phyloP scores from a whole-genome alignment of 1,140 invertebrate genomes.

The Drosophila takahashii region DNA sequence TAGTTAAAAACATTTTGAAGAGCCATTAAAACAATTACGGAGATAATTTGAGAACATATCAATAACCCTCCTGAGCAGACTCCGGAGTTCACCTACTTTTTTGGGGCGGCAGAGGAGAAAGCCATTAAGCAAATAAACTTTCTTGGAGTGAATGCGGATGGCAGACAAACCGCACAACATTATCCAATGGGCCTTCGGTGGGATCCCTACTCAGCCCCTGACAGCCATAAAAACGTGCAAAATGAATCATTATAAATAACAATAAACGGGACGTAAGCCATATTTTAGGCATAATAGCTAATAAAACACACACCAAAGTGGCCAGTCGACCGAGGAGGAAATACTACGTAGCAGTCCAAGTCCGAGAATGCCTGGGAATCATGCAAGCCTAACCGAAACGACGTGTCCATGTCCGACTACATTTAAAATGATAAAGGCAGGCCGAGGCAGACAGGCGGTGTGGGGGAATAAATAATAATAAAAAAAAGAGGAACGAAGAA shows the following conservation, averaged over 20 bases:
- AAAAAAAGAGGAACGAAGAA: not conserved
- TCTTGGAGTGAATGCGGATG: slow-evolving; percentile 35
- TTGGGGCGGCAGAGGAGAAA: not conserved
- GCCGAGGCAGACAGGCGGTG: slow-evolving; percentile 38
- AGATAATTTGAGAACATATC: slow-evolving; percentile 48
- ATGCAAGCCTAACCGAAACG: slow-evolving; percentile 71
- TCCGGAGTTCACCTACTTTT: not conserved
- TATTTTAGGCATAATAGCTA: slow-evolving; percentile 80
- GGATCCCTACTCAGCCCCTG: slow-evolving; percentile 51
- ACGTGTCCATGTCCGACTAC: slow-evolving; percentile 71
- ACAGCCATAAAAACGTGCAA: slow-evolving; percentile 77
- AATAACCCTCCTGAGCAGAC: slow-evolving; percentile 17
- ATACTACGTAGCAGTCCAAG: not conserved
- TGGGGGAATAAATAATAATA: slow-evolving; percentile 14
- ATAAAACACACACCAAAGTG: slow-evolving; percentile 78
- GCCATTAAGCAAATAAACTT: slow-evolving; percentile 54
- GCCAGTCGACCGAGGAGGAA: slow-evolving; percentile 18
- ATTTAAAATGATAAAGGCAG: slow-evolving; percentile 75
- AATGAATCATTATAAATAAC: slow-evolving; percentile 81
- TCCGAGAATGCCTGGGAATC: slow-evolving; percentile 53
- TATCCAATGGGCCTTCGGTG: slow-evolving; percentile 34
- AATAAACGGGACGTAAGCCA: slow-evolving; percentile 79
- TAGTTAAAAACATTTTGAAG: slow-evolving; percentile 12
- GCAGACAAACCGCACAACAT: slow-evolving; percentile 53
- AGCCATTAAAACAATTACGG: slow-evolving; percentile 30